Percentiles rank a stretch among this genome's conserved stretches.
phyloP scores from a whole-genome alignment of 64 coral and sea anemone genomes.

The Cladopsammia gracilis region DNA sequence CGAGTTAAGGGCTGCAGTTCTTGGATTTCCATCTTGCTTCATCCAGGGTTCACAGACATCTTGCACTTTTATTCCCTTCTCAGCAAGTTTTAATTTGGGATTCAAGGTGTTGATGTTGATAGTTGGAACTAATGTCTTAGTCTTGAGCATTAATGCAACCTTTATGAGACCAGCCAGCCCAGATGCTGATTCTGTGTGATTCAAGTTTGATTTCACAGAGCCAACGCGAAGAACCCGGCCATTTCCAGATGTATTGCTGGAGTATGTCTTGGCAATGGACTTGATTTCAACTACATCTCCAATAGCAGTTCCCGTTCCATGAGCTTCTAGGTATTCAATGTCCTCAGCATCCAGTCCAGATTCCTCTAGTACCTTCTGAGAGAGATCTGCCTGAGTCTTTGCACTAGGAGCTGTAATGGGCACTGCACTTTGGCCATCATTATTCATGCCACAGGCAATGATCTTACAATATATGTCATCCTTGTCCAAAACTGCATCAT shows the following conservation, averaged over 20 bases:
- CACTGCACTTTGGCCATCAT: slow-evolving; percentile 77
- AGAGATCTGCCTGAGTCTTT: slow-evolving; percentile 68
- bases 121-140: slow-evolving; percentile 60
- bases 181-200: slow-evolving; percentile 81
- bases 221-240: slow-evolving; percentile 62
- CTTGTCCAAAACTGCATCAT: slow-evolving; percentile 39
- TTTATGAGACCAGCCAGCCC: slow-evolving; percentile 78
- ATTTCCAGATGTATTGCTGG: slow-evolving; percentile 17
- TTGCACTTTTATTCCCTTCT: slow-evolving; percentile 78
- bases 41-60: slow-evolving; percentile 58
- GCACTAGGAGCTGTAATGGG: slow-evolving; percentile 88
- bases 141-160: slow-evolving; percentile 75
- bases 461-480: slow-evolving; percentile 86
- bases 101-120: slow-evolving; percentile 37
- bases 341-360: slow-evolving; percentile 67
- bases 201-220: slow-evolving; percentile 90
- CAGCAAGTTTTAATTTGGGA: slow-evolving; percentile 68
- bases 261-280: slow-evolving; percentile 75
- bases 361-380: slow-evolving; percentile 58
- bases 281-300: slow-evolving; percentile 81
- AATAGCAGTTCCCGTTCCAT: slow-evolving; percentile 89
- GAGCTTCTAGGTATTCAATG: slow-evolving; percentile 89
- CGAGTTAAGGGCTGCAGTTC: slow-evolving; percentile 76
- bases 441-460: slow-evolving; percentile 83
- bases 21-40: slow-evolving; percentile 29